phyloP scores from a whole-genome alignment of 2,113 vertebrate species.

The Gnathonemus echidnorhynchus region DNA sequence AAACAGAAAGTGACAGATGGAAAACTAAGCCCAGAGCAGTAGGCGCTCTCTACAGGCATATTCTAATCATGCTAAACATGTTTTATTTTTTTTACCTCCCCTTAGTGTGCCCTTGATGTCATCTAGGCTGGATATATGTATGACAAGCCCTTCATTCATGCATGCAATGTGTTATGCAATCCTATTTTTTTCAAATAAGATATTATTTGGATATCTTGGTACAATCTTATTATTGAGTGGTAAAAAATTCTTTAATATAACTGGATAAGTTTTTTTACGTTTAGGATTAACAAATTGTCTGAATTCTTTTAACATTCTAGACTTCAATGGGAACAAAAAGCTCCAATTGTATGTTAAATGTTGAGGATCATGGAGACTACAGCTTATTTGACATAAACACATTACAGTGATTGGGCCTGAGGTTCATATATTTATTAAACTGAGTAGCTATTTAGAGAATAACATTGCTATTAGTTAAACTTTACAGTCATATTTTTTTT shows the following conservation, averaged over 20 bases:
- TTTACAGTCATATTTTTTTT: background rate
- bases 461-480: background rate
- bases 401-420: background rate
- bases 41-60: background rate
- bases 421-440: background rate
- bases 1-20: slow-evolving; percentile 9
- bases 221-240: background rate
- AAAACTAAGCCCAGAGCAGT: background rate
- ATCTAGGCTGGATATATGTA: background rate
- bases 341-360: background rate
- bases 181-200: background rate
- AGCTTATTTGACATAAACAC: background rate
- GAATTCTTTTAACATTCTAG: background rate
- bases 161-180: background rate
- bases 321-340: background rate
- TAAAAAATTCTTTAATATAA: background rate
- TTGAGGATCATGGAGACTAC: background rate
- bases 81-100: background rate
- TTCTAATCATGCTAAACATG: background rate
- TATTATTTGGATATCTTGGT: background rate
- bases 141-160: background rate
- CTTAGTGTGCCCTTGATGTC: background rate
- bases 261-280: background rate
- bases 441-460: background rate
- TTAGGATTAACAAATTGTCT: background rate